phyloP scores from a whole-genome alignment of 2,888 invertebrate species.

The Marasmarcha lunaedactyla region DNA sequence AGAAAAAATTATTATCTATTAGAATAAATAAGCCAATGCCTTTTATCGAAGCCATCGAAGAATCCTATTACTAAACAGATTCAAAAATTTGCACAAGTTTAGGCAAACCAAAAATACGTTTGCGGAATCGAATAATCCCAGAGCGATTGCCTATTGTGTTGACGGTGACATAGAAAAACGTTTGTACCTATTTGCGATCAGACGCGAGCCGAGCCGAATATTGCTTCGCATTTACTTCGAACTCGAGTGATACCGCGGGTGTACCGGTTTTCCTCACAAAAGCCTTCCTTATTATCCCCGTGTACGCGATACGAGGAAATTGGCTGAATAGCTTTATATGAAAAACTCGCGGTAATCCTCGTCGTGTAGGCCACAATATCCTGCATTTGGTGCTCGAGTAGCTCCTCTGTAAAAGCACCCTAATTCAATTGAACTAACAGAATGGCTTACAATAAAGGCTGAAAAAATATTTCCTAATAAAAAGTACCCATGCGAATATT shows the following conservation, averaged over 20 bases:
- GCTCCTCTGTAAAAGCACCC: slow-evolving; percentile 29
- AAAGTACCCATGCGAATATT: no score
- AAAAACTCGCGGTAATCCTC: slow-evolving; percentile 63
- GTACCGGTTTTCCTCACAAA: slow-evolving; percentile 62
- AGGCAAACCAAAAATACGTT: no score
- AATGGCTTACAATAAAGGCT: neutral
- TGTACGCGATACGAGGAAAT: slow-evolving; percentile 66
- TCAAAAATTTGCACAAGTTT: no score
- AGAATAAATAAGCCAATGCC: no score
- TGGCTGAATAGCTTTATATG: slow-evolving; percentile 67
- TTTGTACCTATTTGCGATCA: slow-evolving; percentile 36
- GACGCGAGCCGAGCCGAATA: slow-evolving; percentile 40
- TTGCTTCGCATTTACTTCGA: slow-evolving; percentile 41
- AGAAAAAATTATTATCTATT: no score
- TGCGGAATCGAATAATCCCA: neutral
- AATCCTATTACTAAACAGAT: no score
- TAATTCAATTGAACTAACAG: slow-evolving; percentile 35
- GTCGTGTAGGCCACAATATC: slow-evolving; percentile 53
- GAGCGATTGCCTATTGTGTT: neutral
- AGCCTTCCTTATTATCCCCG: slow-evolving; percentile 64
- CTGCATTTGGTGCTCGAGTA: slow-evolving; percentile 41
- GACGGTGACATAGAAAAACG: neutral
- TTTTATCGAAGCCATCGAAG: no score
- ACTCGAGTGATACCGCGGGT: slow-evolving; percentile 42
- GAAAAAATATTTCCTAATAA: slow-evolving; percentile 2